These are phyloP conservation scores for Monochamus alternatus DNA, from an alignment of 2,888 invertebrate genomes.

Conservation along the genomic window DNA sequence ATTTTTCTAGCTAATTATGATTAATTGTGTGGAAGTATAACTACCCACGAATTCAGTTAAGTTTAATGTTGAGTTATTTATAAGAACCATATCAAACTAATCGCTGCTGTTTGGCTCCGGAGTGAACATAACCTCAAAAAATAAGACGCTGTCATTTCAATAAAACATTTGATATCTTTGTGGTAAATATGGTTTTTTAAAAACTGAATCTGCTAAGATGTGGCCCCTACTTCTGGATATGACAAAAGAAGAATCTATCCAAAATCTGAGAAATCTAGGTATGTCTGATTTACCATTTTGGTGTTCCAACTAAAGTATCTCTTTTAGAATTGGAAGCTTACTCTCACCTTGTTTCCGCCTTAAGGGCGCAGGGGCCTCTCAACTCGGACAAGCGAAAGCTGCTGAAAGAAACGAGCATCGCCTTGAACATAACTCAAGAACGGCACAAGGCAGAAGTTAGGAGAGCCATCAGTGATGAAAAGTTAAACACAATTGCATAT, in stretches of 20 bases:
- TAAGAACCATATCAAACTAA: slow-evolving; percentile 16
- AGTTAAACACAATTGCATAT: slow-evolving; percentile 90
- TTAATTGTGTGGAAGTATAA: slow-evolving; percentile 38
- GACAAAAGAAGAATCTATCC: slow-evolving; percentile 91
- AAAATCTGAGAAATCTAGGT: slow-evolving; percentile 91
- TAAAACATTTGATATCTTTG: slow-evolving; percentile 44
- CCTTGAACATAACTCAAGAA: slow-evolving; percentile 90
- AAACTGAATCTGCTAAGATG: slow-evolving; percentile 65
- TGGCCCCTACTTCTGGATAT: slow-evolving; percentile 86
- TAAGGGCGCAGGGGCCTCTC: slow-evolving; percentile 93
- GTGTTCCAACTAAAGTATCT: slow-evolving; percentile 18
- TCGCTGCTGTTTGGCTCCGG: slow-evolving; percentile 2
- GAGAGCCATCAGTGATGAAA: slow-evolving; percentile 93
- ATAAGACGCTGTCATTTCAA: slow-evolving; percentile 58
- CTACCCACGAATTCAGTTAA: slow-evolving; percentile 13
- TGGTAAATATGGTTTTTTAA: slow-evolving; percentile 51
- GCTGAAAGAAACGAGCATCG: slow-evolving; percentile 86
- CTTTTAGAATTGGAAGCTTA: slow-evolving; percentile 90
- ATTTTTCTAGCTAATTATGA: slow-evolving; percentile 34
- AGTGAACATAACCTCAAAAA: slow-evolving; percentile 60
- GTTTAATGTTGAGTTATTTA: slow-evolving; percentile 19
- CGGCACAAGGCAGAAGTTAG: slow-evolving; percentile 94
- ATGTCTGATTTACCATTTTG: slow-evolving; percentile 57
- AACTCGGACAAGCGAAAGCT: slow-evolving; percentile 88
- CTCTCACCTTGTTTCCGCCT: slow-evolving; percentile 89